Base-by-base conservation (phyloP, 2,797 vertebrate genomes). In the Limosa lapponica region DNA sequence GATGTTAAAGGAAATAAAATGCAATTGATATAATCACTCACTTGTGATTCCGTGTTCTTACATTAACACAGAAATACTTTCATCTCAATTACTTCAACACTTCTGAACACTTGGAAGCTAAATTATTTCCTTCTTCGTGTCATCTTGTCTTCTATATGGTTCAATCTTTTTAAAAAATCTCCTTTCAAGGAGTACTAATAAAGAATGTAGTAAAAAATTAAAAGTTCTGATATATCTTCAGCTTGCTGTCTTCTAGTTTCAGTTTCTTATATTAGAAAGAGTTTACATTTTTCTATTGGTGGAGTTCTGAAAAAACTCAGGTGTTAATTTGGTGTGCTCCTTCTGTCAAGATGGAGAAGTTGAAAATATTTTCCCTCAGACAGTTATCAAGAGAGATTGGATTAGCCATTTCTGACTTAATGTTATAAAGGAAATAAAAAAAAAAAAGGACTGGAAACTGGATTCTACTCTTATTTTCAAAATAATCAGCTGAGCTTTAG, bases 381-480 rank as follows among this genome's bases (percentile, higher is more conserved):
- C 30, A 34, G 19, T 57, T 34, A 79, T 16, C 67, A 4, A 62
- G 7, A 57, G 16, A 57, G 27, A 62, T 48, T 58, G 9, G 4
- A 20, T 23, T 71, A 41, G 10, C 44, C 23, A 37, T 87, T 87
- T 87, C 37, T 15, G 11, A 39, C 18, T 32, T 66, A 57, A 27
- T 12, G 3, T 32, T 80, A n/a, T 17, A 48, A 86, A 79, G 12
- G 13, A 79, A 81, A 69, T 64, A 11, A 24, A 43, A 77, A 54
- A 79, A 84, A 79, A 85, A 3, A 39, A 49, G 8, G 71, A 32
- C 20, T 70, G 11, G 20, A 65, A 88, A 67, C 2, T 16, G 4
- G 8, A 65, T 80, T 95, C 94, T 55, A 12, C 22, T 95, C 43
- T 86, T 24, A 25, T 67, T 92, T 96, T 90, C 46, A 73, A 84